These are phyloP conservation scores for Phlogophora meticulosa DNA, from an alignment of 2,888 invertebrate genomes.

Conservation along the genomic window DNA sequence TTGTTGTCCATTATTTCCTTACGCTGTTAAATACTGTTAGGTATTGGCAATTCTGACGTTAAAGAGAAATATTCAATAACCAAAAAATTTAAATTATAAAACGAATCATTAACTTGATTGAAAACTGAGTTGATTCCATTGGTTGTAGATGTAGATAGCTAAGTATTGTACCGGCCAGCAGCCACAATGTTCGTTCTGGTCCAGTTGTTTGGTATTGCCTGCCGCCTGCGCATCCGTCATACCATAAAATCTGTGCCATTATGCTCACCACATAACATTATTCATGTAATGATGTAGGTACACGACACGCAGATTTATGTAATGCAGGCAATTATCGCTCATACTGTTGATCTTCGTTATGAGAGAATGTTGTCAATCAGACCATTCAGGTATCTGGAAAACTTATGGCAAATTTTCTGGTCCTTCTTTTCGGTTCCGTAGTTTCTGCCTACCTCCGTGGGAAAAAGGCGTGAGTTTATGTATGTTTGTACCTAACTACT, in stretches of 20 bases:
- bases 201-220: conserved; percentile 79
- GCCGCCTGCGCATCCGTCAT: conserved; percentile 78
- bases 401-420: not conserved
- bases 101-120: conserved; percentile 39
- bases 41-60: too few species aligned
- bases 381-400: not conserved
- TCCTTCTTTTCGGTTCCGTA: not conserved
- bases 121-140: conserved; percentile 47
- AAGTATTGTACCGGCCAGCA: conserved; percentile 58
- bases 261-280: conserved; percentile 56
- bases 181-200: conserved; percentile 79
- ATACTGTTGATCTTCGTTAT: not conserved
- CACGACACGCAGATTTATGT: conserved; percentile 44
- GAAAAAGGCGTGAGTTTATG: too few species aligned
- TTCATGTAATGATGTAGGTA: conserved; percentile 51
- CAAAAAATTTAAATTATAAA: too few species aligned
- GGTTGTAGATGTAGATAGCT: conserved; percentile 21
- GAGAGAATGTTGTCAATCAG: conserved; percentile 8
- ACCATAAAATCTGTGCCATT: conserved; percentile 68
- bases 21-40: not conserved
- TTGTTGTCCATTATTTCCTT: not conserved
- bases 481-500: not conserved
- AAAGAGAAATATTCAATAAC: too few species aligned
- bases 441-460: too few species aligned
- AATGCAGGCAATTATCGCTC: conserved; percentile 42